Evolutionary conservation across 2,113 vertebrate genomes (phyloP), one percentile per base, ranked within the genome.

Genomic region (Melanostigma gelatinosum): DNA sequence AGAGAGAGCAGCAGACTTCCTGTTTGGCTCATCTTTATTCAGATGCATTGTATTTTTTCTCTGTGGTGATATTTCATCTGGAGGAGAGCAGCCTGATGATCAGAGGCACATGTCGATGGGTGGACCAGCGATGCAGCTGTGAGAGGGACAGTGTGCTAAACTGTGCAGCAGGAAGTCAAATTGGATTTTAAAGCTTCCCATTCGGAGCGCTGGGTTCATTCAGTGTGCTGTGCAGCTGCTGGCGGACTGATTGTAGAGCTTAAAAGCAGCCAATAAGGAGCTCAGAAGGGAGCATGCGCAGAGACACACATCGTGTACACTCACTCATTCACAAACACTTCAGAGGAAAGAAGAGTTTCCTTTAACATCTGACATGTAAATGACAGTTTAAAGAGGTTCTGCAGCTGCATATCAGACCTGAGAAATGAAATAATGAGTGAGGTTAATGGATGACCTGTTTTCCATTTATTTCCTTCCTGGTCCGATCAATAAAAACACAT

Each of bases 121-220:
- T 57, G 44, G 24, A 34, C 34, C 34, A 34, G 34, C 34, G 34
- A 34, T n/a, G n/a, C n/a, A n/a, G n/a, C n/a, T n/a, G n/a, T 34
- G 58, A 65, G 75, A 27, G 52, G 57, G 44, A 58, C 77, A 48
- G 38, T 36, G 15, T 48, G 27, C 27, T 6, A 22, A 13, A 44
- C 60, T 42, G 52, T 44, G 70, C 72, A 83, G 63, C 78, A 71
- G 7, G 58, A 80, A 68, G 74, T 73, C 46, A 92, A 90, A 89
- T 88, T 75, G 67, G 72, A 91, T 90, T 88, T 92, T 58, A 77
- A 46, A 82, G 68, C 52, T 63, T 82, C 79, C 65, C 75, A 85
- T 82, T 78, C 80, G 85, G 79, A 77, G 64, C 52, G 58, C 70
- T 3, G 82, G 76, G 72, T 72, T 85, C 50, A 84, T 86, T 79